Evolutionary conservation across 2,888 invertebrate species (phyloP).

Genomic region (Sinhomidia bicolor): DNA sequence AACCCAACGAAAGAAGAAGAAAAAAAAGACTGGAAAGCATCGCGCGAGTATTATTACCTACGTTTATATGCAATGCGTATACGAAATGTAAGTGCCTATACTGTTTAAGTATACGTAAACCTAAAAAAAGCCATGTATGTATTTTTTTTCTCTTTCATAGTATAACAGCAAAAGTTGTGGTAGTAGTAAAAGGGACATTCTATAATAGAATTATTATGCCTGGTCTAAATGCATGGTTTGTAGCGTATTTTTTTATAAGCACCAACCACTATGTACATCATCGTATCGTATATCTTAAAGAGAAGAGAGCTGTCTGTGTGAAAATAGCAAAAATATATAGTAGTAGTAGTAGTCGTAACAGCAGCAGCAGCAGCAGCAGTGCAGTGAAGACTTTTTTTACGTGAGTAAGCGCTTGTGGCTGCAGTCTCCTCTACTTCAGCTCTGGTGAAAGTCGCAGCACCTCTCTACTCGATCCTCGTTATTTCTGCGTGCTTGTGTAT

Average conservation of each 20-base stretch:
- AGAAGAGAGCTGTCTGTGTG: not conserved
- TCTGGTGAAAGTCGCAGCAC: constrained; percentile 37
- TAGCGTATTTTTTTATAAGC: not conserved
- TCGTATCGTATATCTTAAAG: not conserved
- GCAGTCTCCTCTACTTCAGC: constrained; percentile 22
- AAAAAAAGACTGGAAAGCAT: constrained; percentile 31
- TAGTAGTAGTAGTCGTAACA: not conserved
- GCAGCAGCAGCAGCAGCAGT: constrained; percentile 32
- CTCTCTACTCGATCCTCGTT: constrained; percentile 7
- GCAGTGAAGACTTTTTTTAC: constrained; percentile 10
- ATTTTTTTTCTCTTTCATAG: not conserved
- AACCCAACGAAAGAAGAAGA: not conserved
- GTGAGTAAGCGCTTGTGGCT: not conserved
- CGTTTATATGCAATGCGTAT: constrained; percentile 47
- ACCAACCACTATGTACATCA: not conserved
- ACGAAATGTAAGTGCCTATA: constrained; percentile 48
- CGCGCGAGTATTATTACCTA: constrained; percentile 38
- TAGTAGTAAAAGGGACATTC: not conserved
- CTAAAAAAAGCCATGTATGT: constrained; percentile 22
- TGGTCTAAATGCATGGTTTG: not conserved
- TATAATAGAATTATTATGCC: constrained; percentile 9
- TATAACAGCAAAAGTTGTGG: not conserved
- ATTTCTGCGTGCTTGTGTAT: constrained; percentile 8
- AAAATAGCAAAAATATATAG: not conserved
- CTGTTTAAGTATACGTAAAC: constrained; percentile 31